Base-by-base conservation (phyloP, 2,888 invertebrate genomes). In the Torymus auratus region DNA sequence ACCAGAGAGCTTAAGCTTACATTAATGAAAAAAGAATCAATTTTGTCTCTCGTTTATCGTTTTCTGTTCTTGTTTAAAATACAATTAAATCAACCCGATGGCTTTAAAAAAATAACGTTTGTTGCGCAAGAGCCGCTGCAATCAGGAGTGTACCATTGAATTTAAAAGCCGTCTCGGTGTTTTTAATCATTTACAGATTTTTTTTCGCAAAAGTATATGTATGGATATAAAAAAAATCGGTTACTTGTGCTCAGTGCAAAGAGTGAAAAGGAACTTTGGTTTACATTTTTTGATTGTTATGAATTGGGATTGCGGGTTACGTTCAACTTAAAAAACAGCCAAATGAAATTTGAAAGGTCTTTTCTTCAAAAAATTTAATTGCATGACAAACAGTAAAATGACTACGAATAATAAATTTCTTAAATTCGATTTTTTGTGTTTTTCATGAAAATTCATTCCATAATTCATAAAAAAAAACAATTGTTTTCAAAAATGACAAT, bases 251-350 rank as follows among this genome's bases (percentile, higher is more conserved):
- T 69, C 61, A 17, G 50, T 64, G 64, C 68, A 69, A 81, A 72
- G 17, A 77, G 64, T 76, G 64, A 67, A 72, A 82, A 79, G 75
- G 76, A 82, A 82, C 78, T 78, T 75, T 69, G 52, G 70, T 78
- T 78, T 53, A 71, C 70, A 69, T 20, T 20, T 79, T 82, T 82
- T 82, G 78, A 82, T 82, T 81, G 70, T 78, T 61, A 14, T 61
- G 52, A 75, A 62, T 56, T 15, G 28, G 23, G 60, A 4, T 62
- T 20, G 17, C 65, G 58, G 52, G 52, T 61, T 68, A 28, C 28
- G 28, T 28, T 58, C n/a, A 60, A 67, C 41, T 12, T 28, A 60
- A 75, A 67, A 15, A 17, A 20, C 3, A 2, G 50, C 28, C 56
- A 11, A 64, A 65, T 20, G 17, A 17, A 52, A 20, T 28, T 50